phyloP scores from a whole-genome alignment of 2,888 invertebrate species.

The Erebia aethiops region DNA sequence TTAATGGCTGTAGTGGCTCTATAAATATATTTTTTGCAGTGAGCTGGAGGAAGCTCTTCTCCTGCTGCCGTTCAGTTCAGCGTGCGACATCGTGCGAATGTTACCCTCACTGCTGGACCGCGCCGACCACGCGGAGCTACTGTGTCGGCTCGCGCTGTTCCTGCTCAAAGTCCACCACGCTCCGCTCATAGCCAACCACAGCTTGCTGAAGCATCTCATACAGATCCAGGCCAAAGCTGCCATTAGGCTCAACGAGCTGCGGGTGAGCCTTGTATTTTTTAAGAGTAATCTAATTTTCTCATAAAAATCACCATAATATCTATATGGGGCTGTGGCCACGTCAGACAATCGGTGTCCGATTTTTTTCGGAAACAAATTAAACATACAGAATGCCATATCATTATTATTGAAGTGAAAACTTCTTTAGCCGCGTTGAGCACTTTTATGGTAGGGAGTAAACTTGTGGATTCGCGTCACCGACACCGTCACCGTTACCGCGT shows the following conservation, averaged over 20 bases:
- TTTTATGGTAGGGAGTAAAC: no score
- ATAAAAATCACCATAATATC: background rate
- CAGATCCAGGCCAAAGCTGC: constrained; percentile 84
- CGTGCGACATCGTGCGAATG: constrained; percentile 89
- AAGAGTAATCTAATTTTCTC: no score
- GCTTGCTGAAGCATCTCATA: constrained; percentile 86
- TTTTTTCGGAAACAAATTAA: no score
- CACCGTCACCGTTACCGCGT: no score
- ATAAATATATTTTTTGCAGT: constrained; percentile 74
- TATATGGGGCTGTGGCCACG: background rate
- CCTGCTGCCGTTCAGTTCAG: constrained; percentile 91
- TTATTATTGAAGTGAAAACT: no score
- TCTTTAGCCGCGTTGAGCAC: no score
- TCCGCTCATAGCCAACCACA: constrained; percentile 88
- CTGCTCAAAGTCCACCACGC: constrained; percentile 89
- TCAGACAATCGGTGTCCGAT: no score
- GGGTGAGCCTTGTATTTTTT: constrained; percentile 45
- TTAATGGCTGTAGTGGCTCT: no score
- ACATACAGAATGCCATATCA: no score
- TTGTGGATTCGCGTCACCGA: no score
- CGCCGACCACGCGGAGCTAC: constrained; percentile 89
- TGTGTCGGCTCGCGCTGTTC: constrained; percentile 90
- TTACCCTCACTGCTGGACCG: constrained; percentile 87
- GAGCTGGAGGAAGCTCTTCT: constrained; percentile 95
- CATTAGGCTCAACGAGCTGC: constrained; percentile 81